These are phyloP conservation scores for Cetoscarus ocellatus DNA, from an alignment of 2,797 vertebrate species.

Conservation along the genomic window DNA sequence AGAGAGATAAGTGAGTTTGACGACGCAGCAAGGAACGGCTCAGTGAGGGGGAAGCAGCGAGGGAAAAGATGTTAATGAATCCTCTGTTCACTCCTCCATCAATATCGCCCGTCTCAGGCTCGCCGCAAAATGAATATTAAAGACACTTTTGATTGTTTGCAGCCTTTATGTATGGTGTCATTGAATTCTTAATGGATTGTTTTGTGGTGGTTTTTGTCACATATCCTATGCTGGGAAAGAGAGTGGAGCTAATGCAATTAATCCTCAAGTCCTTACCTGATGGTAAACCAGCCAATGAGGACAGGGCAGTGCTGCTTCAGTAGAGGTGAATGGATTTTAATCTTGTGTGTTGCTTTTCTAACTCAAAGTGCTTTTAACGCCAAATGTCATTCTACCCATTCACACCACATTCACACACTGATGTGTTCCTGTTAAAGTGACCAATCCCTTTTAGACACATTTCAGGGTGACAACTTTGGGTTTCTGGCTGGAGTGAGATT, in stretches of 20 bases:
- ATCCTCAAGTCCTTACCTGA: conserved; percentile 67
- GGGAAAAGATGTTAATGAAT: conserved; percentile 82
- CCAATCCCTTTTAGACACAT: too few relatives aligned
- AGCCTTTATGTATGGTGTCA: conserved; percentile 60
- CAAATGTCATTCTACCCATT: too few relatives aligned
- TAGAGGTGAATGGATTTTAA: too few relatives aligned
- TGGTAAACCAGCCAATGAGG: conserved; percentile 56
- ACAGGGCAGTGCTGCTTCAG: conserved; percentile 8
- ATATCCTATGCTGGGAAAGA: conserved; percentile 67
- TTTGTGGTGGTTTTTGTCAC: conserved; percentile 66
- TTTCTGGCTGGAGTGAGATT: too few relatives aligned
- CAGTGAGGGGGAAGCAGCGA: conserved; percentile 59
- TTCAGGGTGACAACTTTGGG: too few relatives aligned
- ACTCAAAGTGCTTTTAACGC: too few relatives aligned
- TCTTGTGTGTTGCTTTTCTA: too few relatives aligned
- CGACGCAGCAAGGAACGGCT: conserved; percentile 73
- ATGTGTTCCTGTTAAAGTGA: too few relatives aligned
- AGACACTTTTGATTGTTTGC: conserved; percentile 77
- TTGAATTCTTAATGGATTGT: conserved; percentile 75
- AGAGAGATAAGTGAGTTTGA: conserved; percentile 83
- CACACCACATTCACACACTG: too few relatives aligned
- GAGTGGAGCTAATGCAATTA: conserved; percentile 75
- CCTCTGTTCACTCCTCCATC: conserved; percentile 70
- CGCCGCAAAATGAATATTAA: conserved; percentile 80
- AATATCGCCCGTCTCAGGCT: conserved; percentile 77